phyloP scores from a whole-genome alignment of 2,797 vertebrate species.

The Neopelma chrysocephalum region DNA sequence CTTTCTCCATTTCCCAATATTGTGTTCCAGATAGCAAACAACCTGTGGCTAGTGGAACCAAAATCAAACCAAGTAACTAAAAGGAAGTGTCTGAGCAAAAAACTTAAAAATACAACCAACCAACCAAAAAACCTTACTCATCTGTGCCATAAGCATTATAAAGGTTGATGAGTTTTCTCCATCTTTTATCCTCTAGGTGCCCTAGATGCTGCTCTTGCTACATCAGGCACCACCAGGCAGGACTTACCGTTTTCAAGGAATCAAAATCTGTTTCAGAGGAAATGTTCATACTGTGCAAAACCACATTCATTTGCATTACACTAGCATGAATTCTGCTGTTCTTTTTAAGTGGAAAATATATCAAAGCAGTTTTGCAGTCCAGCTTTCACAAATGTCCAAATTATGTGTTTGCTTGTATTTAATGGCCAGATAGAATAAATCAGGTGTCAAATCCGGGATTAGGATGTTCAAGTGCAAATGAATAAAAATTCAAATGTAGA shows the following conservation, averaged over 20 bases:
- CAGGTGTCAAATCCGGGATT: background rate
- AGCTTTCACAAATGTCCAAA: background rate
- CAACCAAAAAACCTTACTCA: too few species aligned
- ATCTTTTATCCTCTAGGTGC: background rate
- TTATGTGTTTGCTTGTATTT: background rate
- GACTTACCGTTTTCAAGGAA: background rate
- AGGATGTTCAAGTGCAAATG: background rate
- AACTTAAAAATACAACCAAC: too few species aligned
- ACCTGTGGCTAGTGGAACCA: background rate
- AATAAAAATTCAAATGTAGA: background rate
- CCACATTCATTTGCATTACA: slow-evolving; percentile 15
- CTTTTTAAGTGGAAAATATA: background rate
- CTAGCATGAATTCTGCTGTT: background rate
- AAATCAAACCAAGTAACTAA: background rate
- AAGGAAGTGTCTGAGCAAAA: background rate
- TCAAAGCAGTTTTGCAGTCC: background rate
- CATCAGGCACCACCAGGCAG: background rate
- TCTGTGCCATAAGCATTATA: too few species aligned
- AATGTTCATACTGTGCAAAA: background rate
- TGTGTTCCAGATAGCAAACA: background rate
- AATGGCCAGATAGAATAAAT: background rate
- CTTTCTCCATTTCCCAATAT: background rate
- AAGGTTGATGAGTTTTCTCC: background rate
- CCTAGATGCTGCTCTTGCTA: background rate
- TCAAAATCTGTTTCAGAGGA: background rate